Base-by-base conservation (phyloP, 2,888 invertebrate species). In the Operophtera brumata region DNA sequence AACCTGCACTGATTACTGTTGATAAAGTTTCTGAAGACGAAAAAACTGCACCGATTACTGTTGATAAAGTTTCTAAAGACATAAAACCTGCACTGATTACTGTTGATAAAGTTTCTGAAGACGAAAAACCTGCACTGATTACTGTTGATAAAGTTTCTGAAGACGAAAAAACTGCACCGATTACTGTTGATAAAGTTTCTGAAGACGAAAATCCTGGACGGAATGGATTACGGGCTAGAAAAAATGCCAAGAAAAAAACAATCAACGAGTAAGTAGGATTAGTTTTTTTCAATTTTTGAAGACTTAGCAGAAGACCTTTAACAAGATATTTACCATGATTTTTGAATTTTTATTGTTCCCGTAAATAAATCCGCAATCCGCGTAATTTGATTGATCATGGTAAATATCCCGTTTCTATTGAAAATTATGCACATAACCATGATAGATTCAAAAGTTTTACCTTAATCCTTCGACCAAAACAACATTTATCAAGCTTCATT, bases 211-310 rank as follows among this genome's bases (percentile, higher is more conserved):
- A n/a, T 0, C n/a, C 34, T n/a, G 6, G 34, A n/a, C n/a, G n/a
- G n/a, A n/a, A n/a, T n/a, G n/a, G 30, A 9, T 30, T 52, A 10
- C 42, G 43, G 7, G 20, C 13, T 7, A 43, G 53, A 12, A 14
- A 42, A 6, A 54, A 40, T 40, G 47, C 39, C 26, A 47, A 8
- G 39, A 44, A 46, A 1, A 41, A 43, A 43, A 12, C 42, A 37
- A 42, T 43, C 9, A 13, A 36, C 10, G 12, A 32, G 53, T 53
- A 47, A 43, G 36, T 25, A 25, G 4, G 0, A 8, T 34, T n/a
- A 1, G 11, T 4, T 20, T 20, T 4, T 30, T n/a, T n/a, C n/a
- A n/a, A n/a, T n/a, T n/a, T n/a, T n/a, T n/a, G n/a, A n/a, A n/a
- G n/a, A n/a, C n/a, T n/a, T n/a, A n/a, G n/a, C n/a, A n/a, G n/a